phyloP scores from a whole-genome alignment of 1,140 invertebrate species.

The Apis laboriosa region DNA sequence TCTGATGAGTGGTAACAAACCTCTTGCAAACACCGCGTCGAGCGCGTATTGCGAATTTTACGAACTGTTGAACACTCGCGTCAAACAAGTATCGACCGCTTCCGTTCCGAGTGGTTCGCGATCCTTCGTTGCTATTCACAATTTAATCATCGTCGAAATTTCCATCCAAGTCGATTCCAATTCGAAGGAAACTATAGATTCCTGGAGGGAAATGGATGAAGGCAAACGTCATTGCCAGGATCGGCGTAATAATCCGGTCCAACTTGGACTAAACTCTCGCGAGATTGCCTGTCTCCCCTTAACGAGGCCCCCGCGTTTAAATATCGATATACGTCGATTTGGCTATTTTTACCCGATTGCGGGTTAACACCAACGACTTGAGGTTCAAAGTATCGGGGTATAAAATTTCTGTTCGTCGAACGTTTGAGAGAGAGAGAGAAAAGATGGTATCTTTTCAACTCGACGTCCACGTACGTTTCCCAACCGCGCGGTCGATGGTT shows the following conservation, averaged over 20 bases:
- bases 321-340: constrained; percentile 26
- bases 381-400: not conserved
- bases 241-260: constrained; percentile 48
- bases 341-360: constrained; percentile 19
- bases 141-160: not conserved
- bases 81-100: too few species aligned
- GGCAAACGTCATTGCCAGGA: constrained; percentile 47
- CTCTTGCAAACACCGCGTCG: too few species aligned
- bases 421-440: not conserved
- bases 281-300: constrained; percentile 48
- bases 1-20: not conserved
- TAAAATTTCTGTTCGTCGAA: not conserved
- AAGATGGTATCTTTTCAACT: too few species aligned
- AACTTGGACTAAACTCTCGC: constrained; percentile 46
- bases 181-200: constrained; percentile 24
- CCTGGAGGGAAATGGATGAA: constrained; percentile 35
- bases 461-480: not conserved
- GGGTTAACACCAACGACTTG: constrained; percentile 1
- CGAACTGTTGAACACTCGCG: too few species aligned
- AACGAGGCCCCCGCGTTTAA: constrained; percentile 53
- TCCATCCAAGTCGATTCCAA: constrained; percentile 35
- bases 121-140: too few species aligned
- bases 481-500: constrained; percentile 24
- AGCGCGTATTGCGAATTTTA: too few species aligned
- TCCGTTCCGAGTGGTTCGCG: too few species aligned